These are phyloP conservation scores for Coleophora flavipennella DNA, from an alignment of 2,888 invertebrate species.

Conservation along the genomic window DNA sequence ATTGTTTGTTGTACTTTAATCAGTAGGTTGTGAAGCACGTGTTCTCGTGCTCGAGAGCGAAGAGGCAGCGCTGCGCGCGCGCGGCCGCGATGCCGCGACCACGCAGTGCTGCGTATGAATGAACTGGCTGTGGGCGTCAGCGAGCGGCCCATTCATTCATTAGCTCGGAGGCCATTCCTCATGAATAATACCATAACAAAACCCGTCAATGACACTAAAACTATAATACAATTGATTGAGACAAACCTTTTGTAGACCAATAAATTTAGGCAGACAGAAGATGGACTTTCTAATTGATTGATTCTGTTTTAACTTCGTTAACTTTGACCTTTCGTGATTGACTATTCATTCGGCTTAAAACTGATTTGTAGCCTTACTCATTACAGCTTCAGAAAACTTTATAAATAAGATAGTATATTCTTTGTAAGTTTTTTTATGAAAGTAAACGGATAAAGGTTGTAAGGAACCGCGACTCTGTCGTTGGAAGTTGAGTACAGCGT, in stretches of 20 bases:
- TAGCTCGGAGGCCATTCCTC: conserved; percentile 61
- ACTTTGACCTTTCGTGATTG: neutral
- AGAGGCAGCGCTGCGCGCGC: conserved; percentile 21
- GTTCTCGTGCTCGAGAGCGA: conserved; percentile 1
- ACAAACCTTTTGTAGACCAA: conserved; percentile 6
- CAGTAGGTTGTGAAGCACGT: neutral
- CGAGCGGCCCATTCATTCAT: conserved; percentile 60
- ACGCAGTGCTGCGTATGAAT: conserved; percentile 64
- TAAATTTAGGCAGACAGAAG: neutral
- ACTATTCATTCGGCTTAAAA: neutral
- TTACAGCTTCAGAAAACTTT: no score
- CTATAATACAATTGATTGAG: conserved; percentile 12
- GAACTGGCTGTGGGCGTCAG: conserved; percentile 57
- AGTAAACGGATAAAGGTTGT: neutral
- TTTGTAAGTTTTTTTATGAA: no score
- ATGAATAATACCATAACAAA: conserved; percentile 66
- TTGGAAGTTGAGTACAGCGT: neutral
- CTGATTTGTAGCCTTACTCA: neutral
- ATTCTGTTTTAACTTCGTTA: no score
- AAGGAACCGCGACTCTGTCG: neutral
- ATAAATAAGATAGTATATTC: no score
- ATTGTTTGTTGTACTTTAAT: neutral
- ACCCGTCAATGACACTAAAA: conserved; percentile 48
- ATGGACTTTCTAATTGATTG: no score
- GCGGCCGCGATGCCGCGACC: conserved; percentile 38